These are phyloP conservation scores for Megaleporinus macrocephalus DNA, from an alignment of 2,113 vertebrate species.

Conservation along the genomic window DNA sequence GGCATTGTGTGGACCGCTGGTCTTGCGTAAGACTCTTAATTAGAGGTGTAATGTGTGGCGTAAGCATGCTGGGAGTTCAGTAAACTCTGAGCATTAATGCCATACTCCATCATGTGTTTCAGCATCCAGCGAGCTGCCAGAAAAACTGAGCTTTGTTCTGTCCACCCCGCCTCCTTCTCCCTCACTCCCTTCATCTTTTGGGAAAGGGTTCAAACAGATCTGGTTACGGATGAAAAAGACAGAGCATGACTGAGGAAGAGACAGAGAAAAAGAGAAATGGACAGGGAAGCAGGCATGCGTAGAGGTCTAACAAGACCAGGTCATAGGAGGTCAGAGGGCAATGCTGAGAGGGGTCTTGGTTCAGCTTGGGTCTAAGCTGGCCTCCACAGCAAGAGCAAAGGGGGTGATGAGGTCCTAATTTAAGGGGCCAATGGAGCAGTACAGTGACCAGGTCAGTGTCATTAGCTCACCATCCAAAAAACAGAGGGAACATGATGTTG, in stretches of 20 bases:
- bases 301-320: not conserved
- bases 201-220: conserved; percentile 1
- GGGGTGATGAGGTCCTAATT: not conserved
- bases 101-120: not conserved
- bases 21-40: not conserved
- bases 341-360: not conserved
- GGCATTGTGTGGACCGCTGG: not conserved
- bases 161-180: not conserved
- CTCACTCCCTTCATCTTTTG: conserved; percentile 7
- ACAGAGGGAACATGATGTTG: no score
- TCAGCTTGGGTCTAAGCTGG: not conserved
- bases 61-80: not conserved
- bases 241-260: not conserved
- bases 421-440: not conserved
- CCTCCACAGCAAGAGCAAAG: not conserved
- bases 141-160: not conserved
- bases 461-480: not conserved
- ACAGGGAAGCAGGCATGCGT: not conserved
- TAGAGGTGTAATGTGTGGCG: not conserved
- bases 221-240: not conserved
- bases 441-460: not conserved
- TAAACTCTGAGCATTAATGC: conserved; percentile 1
- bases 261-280: not conserved
- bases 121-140: not conserved
- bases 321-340: not conserved